Conservation (phyloP, 64 coral and sea anemone species). For the Orbicella faveolata region DNA sequence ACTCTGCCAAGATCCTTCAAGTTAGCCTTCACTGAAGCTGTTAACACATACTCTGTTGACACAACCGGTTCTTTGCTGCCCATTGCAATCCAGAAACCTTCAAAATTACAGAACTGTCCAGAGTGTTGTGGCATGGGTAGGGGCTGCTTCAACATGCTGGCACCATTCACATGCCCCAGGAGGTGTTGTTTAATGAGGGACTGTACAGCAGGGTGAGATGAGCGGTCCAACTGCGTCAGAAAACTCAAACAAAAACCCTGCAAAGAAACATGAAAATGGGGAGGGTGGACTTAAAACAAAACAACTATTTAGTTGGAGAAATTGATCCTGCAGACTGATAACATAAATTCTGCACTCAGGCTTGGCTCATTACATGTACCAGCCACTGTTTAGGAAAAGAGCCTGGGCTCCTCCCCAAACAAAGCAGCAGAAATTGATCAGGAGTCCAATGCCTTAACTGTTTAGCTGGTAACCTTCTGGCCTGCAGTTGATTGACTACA, state of each 20-base stretch:
- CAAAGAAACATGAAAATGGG: not conserved
- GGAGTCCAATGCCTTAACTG: no score
- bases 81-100: constrained; percentile 90
- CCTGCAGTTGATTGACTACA: no score
- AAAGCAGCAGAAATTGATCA: no score
- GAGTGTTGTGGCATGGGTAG: constrained; percentile 48
- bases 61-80: constrained; percentile 67
- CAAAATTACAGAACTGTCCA: constrained; percentile 75
- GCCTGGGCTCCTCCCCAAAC: no score
- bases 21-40: constrained; percentile 86
- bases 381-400: no score
- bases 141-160: constrained; percentile 82
- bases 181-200: constrained; percentile 66
- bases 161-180: constrained; percentile 87
- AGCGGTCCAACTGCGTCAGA: constrained; percentile 86
- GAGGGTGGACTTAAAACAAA: not conserved
- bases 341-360: no score
- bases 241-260: constrained; percentile 98
- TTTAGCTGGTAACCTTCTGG: no score
- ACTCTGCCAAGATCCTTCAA: constrained; percentile 88
- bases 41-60: constrained; percentile 84
- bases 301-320: no score
- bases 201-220: constrained; percentile 81
- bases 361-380: no score
- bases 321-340: not conserved